Base-by-base conservation (phyloP, 2,888 invertebrate species). In the Lasius fuliginosus region DNA sequence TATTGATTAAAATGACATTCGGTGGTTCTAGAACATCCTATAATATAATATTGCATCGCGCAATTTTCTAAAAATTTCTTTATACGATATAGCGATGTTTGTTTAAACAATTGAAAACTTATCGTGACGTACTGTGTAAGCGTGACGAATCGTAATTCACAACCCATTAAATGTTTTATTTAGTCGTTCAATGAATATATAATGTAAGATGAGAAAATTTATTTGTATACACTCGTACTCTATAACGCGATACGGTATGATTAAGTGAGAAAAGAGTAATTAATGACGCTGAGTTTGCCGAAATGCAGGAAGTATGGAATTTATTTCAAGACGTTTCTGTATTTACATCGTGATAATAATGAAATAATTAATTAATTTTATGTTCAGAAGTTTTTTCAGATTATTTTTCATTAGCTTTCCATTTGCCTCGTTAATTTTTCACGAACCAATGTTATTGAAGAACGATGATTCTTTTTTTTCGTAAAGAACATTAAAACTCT, bases 231-330 rank as follows among this genome's bases (percentile, higher is more conserved):
- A 42, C 18, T 42, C 27, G 11, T 74, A 65, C 23, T 53, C 23
- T 53, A 40, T 53, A 77, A 77, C 49, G 53, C n/a, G 49, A 56
- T 53, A 56, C n/a, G 23, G 8, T 49, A 64, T 23, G 36, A n/a
- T 67, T 67, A 75, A 49, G 49, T 49, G 33, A 76, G 36, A 76
- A 68, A 76, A 56, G 12, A 53, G 9, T 68, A 67, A 76, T 68
- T 68, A 67, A 56, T 68, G 53, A 76, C 76, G 67, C 36, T 67
- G 49, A 76, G 9, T 53, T 76, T 40, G 69, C 68, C 53, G 8
- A 76, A 27, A 68, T 40, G n/a, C 68, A 76, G 75, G 75, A 76
- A 76, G 68, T 76, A 76, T 76, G 30, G 68, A 76, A 76, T 76
- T 76, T 56, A 12, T 40, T 40, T 68, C 27, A 68, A 27, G 12